Evolutionary conservation across 1,140 invertebrate species (phyloP), one percentile per base, ranked within the genome.

Genomic region (Bombus huntii): DNA sequence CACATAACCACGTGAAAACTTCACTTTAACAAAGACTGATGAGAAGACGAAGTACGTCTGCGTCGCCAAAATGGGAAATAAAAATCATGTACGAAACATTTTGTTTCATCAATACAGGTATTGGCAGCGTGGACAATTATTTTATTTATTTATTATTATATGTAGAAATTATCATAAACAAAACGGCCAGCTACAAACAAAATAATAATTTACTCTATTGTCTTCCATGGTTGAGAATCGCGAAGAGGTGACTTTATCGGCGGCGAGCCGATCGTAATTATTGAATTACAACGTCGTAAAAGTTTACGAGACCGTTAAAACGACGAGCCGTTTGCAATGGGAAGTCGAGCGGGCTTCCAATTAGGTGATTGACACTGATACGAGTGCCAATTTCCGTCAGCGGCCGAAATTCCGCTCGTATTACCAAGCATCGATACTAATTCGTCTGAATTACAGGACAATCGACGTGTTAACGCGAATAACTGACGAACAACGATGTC

Each of bases 351-450:
- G 28, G 34, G 4, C 74, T 31, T 57, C 76, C 53, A 59, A 42
- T 65, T 31, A 42, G 25, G 31, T 72, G 83, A 84, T 84, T 84
- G 83, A 84, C 83, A 53, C 66, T 84, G 66, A 80, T 79, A 71
- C 34, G 68, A 22, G 10, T 34, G 75, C 76, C 65, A 84, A 84
- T 84, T 84, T 84, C 83, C 76, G 42, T 84, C 66, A 68, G 5
- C 39, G 31, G 10, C 53, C 25, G 57, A 79, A 84, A 79, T 57
- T 53, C 76, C 15, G 31, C 10, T 9, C 53, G 74, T 18, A n/a
- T 78, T 68, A 79, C 44, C 44, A 37, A 2, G 39, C 75, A 78
- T 84, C 76, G 76, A 84, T 84, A 79, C 68, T 84, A 84, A 84
- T 79, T 84, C 47, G 68, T 57, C 76, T 25, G 53, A 79, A 62